Evolutionary conservation across 2,888 invertebrate genomes (phyloP).

Genomic region (Ennomos quercinarius): DNA sequence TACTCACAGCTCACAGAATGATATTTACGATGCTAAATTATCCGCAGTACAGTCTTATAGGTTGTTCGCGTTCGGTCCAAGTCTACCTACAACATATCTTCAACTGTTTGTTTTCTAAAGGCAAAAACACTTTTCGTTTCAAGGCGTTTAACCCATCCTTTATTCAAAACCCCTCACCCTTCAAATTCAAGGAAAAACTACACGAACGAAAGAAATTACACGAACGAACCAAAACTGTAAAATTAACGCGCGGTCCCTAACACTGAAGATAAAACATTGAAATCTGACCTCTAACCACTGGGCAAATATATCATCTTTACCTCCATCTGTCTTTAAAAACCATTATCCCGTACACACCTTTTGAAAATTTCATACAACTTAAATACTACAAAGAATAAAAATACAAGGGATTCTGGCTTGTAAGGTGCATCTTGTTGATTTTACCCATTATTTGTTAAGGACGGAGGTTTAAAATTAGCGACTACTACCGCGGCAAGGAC

Average conservation of each 20-base stretch:
- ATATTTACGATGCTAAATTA: no score
- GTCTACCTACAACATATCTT: no score
- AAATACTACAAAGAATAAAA: constrained; percentile 3
- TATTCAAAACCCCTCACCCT: neutral
- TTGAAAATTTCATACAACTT: neutral
- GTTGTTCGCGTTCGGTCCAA: no score
- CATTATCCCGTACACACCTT: constrained; percentile 43
- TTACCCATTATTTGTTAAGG: constrained; percentile 70
- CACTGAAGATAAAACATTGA: constrained; percentile 62
- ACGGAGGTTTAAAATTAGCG: constrained; percentile 73
- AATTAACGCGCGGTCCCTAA: constrained; percentile 56
- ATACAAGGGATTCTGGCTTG: constrained; percentile 27
- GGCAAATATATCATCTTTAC: constrained; percentile 64
- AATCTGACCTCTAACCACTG: constrained; percentile 64
- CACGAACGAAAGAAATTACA: constrained; percentile 21
- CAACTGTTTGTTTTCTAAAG: neutral
- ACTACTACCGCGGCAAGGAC: constrained; percentile 73
- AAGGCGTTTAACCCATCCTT: constrained; percentile 8
- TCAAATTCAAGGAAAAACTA: constrained; percentile 32
- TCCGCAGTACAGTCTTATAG: no score
- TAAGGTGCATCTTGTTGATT: constrained; percentile 58
- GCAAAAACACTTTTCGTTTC: neutral
- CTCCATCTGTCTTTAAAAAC: constrained; percentile 43
- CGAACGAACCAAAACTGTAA: constrained; percentile 40
- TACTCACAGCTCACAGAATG: no score